Evolutionary conservation across 1,140 invertebrate genomes (phyloP).

Genomic region (Parasteatoda tepidariorum): DNA sequence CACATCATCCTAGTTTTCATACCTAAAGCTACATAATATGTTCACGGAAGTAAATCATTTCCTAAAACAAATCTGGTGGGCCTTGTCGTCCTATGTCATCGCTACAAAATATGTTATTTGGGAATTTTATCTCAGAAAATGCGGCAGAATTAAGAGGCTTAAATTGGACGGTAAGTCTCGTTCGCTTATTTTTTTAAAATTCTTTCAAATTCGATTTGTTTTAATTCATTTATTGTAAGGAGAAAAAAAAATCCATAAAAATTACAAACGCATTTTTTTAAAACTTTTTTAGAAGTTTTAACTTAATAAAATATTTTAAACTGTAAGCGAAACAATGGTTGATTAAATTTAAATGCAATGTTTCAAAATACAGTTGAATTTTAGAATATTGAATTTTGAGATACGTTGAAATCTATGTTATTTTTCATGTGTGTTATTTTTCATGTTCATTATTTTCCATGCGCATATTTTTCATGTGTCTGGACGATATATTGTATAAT

Average conservation of each 20-base stretch:
- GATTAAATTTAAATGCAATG: too few relatives aligned
- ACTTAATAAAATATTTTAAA: too few relatives aligned
- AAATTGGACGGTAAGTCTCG: not conserved
- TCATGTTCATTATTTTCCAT: too few relatives aligned
- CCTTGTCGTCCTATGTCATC: not conserved
- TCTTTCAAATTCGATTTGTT: not conserved
- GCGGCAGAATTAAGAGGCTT: not conserved
- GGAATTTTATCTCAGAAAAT: conserved; percentile 16
- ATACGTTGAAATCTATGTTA: too few relatives aligned
- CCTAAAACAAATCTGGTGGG: not conserved
- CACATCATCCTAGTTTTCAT: not conserved
- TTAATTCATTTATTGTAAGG: not conserved
- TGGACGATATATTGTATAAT: too few relatives aligned
- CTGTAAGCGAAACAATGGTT: too few relatives aligned
- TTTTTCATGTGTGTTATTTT: too few relatives aligned
- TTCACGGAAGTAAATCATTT: not conserved
- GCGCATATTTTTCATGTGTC: too few relatives aligned
- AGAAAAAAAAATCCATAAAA: not conserved
- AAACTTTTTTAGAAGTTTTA: not conserved
- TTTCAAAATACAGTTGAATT: too few relatives aligned
- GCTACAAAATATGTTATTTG: conserved; percentile 16
- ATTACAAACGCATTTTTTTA: not conserved
- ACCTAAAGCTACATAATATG: not conserved
- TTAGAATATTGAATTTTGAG: too few relatives aligned
- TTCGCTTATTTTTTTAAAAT: too few relatives aligned